Percentiles rank a stretch among this genome's conserved stretches.
Conservation (phyloP, 2,113 vertebrate genomes). For the Ceuthmochares aereus region DNA sequence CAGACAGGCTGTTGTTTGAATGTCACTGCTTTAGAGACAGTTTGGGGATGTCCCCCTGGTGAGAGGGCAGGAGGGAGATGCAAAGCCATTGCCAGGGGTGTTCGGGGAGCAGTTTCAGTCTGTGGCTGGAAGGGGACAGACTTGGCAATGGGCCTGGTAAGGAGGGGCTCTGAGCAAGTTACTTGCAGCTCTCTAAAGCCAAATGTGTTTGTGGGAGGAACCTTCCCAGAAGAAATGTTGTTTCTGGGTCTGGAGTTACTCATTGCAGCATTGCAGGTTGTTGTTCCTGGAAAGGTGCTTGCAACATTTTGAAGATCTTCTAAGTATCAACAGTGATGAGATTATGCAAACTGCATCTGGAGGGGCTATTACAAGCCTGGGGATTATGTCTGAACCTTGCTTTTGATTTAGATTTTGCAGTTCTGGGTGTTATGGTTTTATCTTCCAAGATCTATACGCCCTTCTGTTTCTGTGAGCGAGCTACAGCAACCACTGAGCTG, state of each 20-base stretch:
- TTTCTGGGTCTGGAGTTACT: not conserved
- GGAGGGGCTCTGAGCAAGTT: not conserved
- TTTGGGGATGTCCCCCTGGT: not conserved
- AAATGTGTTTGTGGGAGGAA: not conserved
- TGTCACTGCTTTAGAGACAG: not conserved
- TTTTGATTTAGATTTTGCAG: not conserved
- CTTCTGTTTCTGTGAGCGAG: not conserved
- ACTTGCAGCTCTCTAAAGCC: not conserved
- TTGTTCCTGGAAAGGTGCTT: not conserved
- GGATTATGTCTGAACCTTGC: not conserved
- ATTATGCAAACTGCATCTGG: not conserved
- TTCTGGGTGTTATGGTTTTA: not conserved
- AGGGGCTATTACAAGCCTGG: not conserved
- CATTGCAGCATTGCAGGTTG: not conserved
- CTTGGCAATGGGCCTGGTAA: not conserved
- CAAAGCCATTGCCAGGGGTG: not conserved
- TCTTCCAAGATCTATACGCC: not conserved
- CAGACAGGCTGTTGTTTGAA: not conserved
- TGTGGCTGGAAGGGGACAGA: not conserved
- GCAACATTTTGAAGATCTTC: not conserved
- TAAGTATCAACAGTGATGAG: not conserved
- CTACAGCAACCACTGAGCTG: not conserved
- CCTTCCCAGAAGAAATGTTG: not conserved
- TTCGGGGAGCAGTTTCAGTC: fast-evolving
- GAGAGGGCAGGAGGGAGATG: not conserved